Base-by-base conservation (phyloP, 2,113 vertebrate genomes). In the Triplophysa tibetana region DNA sequence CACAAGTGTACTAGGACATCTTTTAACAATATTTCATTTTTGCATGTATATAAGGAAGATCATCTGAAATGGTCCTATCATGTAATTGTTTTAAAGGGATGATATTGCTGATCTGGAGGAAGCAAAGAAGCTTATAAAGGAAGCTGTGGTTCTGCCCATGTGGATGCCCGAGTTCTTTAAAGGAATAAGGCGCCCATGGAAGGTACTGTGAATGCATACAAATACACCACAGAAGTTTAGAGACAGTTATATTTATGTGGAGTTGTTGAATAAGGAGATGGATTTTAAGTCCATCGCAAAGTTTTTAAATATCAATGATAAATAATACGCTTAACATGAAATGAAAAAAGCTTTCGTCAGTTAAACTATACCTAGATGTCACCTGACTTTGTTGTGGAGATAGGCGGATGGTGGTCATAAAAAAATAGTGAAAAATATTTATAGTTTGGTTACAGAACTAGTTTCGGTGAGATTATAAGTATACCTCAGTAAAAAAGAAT, bases 111-210 rank as follows among this genome's bases (percentile, higher is more conserved):
- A 98, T 85, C 91, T 99, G 87, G 95, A 95, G 88, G 96, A 98
- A 75, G 96, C 98, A 38, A 99, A 99, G 88, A 98, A 97, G 84
- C 93, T 99, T 62, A 90, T 99, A 78, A 98, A 99, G 83, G 97
- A 99, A 90, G 98, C 97, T 0, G 97, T 99, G 12, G 97, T 99
- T 64, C 89, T 99, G 86, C 97, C 98, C 0, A 98, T 99, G 97
- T 99, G 97, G 98, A 99, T 99, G 96, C 98, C 98, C 0, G 96
- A 97, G 19, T 99, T 99, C 88, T 99, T 99, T 90, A 98, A 98
- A 88, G 98, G 98, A 88, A 99, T 99, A 85, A 91, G 98, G 78
- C 93, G 98, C 86, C 98, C 97, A 0, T 99, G 98, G 97, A 99
- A 99, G 93, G 98, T 97, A 93, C 0, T 38, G 33, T 38, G 6